phyloP scores from a whole-genome alignment of 2,888 invertebrate genomes.

The Yponomeuta sedellus region DNA sequence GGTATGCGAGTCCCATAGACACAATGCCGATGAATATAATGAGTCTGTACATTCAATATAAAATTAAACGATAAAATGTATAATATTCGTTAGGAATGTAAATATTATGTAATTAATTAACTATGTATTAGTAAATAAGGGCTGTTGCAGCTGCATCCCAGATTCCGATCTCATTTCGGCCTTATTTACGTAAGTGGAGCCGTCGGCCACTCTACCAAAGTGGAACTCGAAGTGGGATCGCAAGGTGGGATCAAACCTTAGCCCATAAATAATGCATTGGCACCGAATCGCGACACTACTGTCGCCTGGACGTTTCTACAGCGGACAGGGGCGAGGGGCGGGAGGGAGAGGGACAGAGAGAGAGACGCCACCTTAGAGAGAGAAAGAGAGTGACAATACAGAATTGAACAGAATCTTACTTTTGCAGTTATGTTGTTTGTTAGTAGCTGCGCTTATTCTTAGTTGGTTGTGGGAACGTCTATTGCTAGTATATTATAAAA shows the following conservation, averaged over 20 bases:
- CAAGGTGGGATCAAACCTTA: not conserved
- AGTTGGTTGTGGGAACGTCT: no score
- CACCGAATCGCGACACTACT: not conserved
- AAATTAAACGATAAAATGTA: conserved; percentile 63
- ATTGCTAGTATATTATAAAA: no score
- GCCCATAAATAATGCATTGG: not conserved
- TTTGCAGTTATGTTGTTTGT: not conserved
- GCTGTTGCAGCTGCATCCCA: not conserved
- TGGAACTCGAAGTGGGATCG: not conserved
- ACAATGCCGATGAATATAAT: conserved; percentile 62
- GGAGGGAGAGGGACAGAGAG: not conserved
- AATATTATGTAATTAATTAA: conserved; percentile 58
- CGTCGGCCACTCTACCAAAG: not conserved
- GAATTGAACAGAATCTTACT: not conserved
- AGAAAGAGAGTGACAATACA: not conserved
- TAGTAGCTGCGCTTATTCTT: no score
- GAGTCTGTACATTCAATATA: conserved; percentile 68
- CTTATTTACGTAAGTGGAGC: not conserved
- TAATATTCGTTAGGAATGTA: conserved; percentile 53
- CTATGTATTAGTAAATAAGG: not conserved
- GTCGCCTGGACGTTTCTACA: not conserved
- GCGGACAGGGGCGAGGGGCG: not conserved
- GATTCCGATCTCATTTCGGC: not conserved
- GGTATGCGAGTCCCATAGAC: conserved; percentile 67
- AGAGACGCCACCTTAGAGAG: not conserved